phyloP scores from a whole-genome alignment of 2,113 vertebrate species.

The Ctenomys sociabilis region DNA sequence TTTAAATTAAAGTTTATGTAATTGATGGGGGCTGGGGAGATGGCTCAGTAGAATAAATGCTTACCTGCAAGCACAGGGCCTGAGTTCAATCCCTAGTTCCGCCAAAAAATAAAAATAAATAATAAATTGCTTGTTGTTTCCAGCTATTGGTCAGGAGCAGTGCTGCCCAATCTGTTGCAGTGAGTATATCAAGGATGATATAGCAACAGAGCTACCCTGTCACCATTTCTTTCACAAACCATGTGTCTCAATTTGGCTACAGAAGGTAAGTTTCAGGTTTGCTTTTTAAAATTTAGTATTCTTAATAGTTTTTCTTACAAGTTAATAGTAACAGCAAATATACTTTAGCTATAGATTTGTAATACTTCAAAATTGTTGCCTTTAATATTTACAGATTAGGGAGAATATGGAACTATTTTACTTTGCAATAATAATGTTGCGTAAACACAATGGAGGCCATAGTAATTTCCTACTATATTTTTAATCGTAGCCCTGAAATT shows the following conservation, averaged over 20 bases:
- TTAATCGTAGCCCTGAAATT: not conserved
- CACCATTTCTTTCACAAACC: slow-evolving; percentile 90
- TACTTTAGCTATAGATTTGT: not conserved
- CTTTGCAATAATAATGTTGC: not conserved
- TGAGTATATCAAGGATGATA: slow-evolving; percentile 89
- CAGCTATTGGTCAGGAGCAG: slow-evolving; percentile 87
- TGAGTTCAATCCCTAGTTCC: no score
- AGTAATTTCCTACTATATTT: not conserved
- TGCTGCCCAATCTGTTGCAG: slow-evolving; percentile 90
- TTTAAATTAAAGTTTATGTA: not conserved
- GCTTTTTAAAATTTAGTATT: not conserved
- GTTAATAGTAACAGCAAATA: not conserved
- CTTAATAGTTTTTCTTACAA: slow-evolving; percentile 12
- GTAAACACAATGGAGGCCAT: not conserved
- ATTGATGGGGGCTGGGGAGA: no score
- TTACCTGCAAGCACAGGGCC: no score
- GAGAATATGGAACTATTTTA: not conserved
- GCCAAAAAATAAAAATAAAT: no score
- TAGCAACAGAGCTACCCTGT: slow-evolving; percentile 90
- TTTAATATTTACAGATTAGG: slow-evolving; percentile 33
- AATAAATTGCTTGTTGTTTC: slow-evolving; percentile 2
- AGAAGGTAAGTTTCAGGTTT: slow-evolving; percentile 84
- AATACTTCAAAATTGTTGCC: not conserved
- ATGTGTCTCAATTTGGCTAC: slow-evolving; percentile 89
- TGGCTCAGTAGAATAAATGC: no score